phyloP scores from a whole-genome alignment of 1,140 invertebrate species.

The Drosophila bipectinata region DNA sequence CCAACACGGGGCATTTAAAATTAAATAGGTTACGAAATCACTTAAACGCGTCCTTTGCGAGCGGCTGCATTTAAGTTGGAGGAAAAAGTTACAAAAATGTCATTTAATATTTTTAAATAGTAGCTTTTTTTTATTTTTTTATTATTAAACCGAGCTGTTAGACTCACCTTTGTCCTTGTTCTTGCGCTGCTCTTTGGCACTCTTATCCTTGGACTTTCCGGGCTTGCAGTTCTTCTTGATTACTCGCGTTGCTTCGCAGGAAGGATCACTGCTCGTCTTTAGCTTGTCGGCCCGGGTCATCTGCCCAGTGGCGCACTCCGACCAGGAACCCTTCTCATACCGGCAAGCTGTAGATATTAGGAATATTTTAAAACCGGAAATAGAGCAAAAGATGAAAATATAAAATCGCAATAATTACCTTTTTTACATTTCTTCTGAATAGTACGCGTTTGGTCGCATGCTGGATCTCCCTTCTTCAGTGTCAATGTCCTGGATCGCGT shows the following conservation, averaged over 20 bases:
- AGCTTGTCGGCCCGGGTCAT: slow-evolving; percentile 89
- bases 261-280: slow-evolving; percentile 89
- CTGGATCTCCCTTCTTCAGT: slow-evolving; percentile 92
- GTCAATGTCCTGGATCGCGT: slow-evolving; percentile 91
- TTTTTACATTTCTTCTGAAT: slow-evolving; percentile 96
- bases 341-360: slow-evolving; percentile 86
- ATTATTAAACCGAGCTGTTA: too few species aligned
- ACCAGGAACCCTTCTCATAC: slow-evolving; percentile 93
- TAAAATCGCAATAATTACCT: slow-evolving; percentile 85
- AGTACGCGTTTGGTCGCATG: slow-evolving; percentile 92
- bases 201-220: slow-evolving; percentile 84
- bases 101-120: not conserved
- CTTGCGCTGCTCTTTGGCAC: slow-evolving; percentile 82
- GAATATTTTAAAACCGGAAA: not conserved
- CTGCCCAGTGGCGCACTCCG: slow-evolving; percentile 89
- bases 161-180: slow-evolving; percentile 82
- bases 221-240: slow-evolving; percentile 90
- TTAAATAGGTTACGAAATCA: slow-evolving; percentile 44
- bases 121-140: not conserved
- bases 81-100: slow-evolving; percentile 3
- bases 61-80: slow-evolving; percentile 54
- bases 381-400: not conserved
- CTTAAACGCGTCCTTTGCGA: slow-evolving; percentile 82
- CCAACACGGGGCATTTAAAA: slow-evolving; percentile 52
- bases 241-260: slow-evolving; percentile 89